phyloP scores from a whole-genome alignment of 2,888 invertebrate genomes.

The Gerosis bhagava region DNA sequence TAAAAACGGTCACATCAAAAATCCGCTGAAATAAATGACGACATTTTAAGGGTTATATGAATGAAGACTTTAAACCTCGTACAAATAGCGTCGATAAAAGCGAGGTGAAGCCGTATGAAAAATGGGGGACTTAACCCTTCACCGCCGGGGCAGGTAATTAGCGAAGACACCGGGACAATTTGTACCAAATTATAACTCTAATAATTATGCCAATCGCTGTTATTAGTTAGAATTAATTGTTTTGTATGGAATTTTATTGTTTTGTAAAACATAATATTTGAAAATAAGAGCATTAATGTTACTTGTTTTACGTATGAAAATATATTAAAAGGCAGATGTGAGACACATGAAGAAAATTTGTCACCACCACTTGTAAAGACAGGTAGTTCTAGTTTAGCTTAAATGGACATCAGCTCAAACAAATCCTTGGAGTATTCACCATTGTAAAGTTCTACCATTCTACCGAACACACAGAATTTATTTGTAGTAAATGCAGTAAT shows the following conservation, averaged over 20 bases:
- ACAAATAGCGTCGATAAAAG: slow-evolving; percentile 48
- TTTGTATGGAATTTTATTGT: slow-evolving; percentile 5
- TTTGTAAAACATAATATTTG: no score
- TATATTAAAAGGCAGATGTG: no score
- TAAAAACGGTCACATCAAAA: slow-evolving; percentile 16
- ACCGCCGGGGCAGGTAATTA: slow-evolving; percentile 44
- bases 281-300: no score
- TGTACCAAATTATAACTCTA: slow-evolving; percentile 39
- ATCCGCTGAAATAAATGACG: slow-evolving; percentile 18
- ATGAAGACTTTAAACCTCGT: slow-evolving; percentile 45
- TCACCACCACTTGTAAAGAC: no score
- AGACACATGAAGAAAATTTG: no score
- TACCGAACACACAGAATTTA: no score
- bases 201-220: slow-evolving; percentile 30
- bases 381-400: no score
- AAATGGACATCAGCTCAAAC: no score
- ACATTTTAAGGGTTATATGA: slow-evolving; percentile 29
- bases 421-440: no score
- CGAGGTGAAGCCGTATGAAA: slow-evolving; percentile 42
- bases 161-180: slow-evolving; percentile 42
- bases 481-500: no score
- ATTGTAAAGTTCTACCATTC: no score
- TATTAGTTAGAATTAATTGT: slow-evolving; percentile 23
- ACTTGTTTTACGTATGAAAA: no score
- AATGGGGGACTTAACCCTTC: slow-evolving; percentile 57